Conservation (phyloP, 2,888 invertebrate species). For the Aleiodes testaceus region DNA sequence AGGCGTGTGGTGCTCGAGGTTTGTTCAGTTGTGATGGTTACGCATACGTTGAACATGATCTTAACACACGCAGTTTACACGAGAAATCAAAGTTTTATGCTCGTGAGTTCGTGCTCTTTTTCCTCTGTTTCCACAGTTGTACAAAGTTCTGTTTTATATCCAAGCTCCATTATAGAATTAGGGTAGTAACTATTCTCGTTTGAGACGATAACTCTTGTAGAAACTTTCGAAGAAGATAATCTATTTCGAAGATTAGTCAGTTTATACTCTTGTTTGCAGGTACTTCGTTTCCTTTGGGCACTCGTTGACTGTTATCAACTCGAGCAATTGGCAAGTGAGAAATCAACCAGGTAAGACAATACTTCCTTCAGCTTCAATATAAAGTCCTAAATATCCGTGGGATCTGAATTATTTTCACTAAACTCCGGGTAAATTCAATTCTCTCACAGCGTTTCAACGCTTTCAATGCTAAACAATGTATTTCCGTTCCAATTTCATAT, state of each 20-base stretch:
- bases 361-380: constrained; percentile 11
- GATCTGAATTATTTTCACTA: constrained; percentile 1
- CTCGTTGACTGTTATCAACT: constrained; percentile 28
- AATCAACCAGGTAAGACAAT: constrained; percentile 29
- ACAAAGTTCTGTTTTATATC: neutral
- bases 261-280: constrained; percentile 54
- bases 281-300: constrained; percentile 22
- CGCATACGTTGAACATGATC: neutral
- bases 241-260: constrained; percentile 52
- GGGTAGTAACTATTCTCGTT: constrained; percentile 48
- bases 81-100: constrained; percentile 3
- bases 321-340: constrained; percentile 20
- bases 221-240: constrained; percentile 48
- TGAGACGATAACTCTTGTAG: constrained; percentile 45
- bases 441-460: neutral
- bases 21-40: neutral
- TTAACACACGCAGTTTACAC: no score
- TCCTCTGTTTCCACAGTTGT: neutral
- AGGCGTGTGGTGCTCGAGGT: neutral
- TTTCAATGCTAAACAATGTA: neutral
- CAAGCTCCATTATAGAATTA: constrained; percentile 42
- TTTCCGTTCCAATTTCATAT: no score
- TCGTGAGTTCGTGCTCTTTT: neutral
- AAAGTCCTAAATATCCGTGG: neutral
- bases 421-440: constrained; percentile 5